phyloP scores from a whole-genome alignment of 2,888 invertebrate genomes.

The Reticulitermes lucifugus region DNA sequence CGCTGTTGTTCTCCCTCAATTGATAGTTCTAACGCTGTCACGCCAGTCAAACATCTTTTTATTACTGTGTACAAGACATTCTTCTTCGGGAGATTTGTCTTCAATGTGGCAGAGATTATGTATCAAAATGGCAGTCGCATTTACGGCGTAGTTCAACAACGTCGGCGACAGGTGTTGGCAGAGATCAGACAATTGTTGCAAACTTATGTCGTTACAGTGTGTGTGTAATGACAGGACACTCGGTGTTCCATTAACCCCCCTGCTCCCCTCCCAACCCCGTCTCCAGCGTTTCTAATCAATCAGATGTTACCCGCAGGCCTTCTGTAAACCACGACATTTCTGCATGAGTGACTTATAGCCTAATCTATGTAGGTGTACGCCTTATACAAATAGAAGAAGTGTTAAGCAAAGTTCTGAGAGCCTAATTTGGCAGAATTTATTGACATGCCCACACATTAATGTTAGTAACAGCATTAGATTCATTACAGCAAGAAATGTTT shows the following conservation, averaged over 20 bases:
- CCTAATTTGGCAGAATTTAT: no score
- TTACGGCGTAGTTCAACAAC: not conserved
- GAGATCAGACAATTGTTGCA: not conserved
- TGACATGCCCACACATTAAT: no score
- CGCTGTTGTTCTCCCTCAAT: no score
- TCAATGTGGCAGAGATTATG: not conserved
- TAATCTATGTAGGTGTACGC: no score
- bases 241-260: not conserved
- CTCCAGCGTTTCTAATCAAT: not conserved
- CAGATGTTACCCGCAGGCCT: not conserved
- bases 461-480: no score
- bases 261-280: not conserved
- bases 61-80: no score
- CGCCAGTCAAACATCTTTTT: no score
- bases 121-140: not conserved
- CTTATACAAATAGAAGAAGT: no score
- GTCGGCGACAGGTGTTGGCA: not conserved
- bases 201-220: not conserved
- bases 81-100: not conserved
- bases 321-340: not conserved
- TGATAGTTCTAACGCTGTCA: no score
- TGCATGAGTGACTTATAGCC: not conserved
- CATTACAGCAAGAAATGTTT: no score
- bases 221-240: not conserved
- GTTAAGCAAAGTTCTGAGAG: no score